Evolutionary conservation across 2,113 vertebrate species (phyloP).

Genomic region (Tragulus kanchil): DNA sequence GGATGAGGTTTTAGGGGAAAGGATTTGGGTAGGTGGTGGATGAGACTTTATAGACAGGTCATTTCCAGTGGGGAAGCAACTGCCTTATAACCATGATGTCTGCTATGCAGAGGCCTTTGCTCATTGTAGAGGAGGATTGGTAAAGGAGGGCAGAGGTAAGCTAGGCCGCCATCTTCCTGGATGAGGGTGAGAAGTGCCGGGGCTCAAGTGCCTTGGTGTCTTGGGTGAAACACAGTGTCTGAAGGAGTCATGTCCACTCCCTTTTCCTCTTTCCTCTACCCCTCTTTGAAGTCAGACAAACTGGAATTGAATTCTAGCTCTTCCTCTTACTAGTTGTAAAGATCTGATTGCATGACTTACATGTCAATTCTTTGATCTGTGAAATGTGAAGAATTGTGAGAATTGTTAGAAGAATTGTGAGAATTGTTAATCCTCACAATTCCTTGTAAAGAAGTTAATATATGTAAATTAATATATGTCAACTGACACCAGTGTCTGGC

Average conservation of each 20-base stretch:
- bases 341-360: background rate
- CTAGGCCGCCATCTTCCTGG: background rate
- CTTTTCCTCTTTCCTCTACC: rapidly evolving
- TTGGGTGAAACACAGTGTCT: background rate
- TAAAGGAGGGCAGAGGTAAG: background rate
- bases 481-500: background rate
- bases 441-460: background rate
- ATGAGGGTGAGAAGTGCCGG: too few relatives aligned
- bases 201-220: background rate
- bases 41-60: background rate
- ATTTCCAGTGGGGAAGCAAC: background rate
- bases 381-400: background rate
- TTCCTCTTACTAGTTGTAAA: background rate
- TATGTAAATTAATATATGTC: background rate
- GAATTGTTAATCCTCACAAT: background rate
- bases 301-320: background rate
- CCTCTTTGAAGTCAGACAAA: background rate
- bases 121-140: background rate
- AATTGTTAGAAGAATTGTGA: background rate
- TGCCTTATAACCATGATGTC: rapidly evolving
- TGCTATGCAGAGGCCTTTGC: background rate
- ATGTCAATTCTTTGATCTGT: background rate
- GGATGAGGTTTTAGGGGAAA: too few relatives aligned
- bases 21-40: too few relatives aligned
- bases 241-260: background rate